Conservation (phyloP, 2,797 vertebrate species). For the Acridotheres tristis region DNA sequence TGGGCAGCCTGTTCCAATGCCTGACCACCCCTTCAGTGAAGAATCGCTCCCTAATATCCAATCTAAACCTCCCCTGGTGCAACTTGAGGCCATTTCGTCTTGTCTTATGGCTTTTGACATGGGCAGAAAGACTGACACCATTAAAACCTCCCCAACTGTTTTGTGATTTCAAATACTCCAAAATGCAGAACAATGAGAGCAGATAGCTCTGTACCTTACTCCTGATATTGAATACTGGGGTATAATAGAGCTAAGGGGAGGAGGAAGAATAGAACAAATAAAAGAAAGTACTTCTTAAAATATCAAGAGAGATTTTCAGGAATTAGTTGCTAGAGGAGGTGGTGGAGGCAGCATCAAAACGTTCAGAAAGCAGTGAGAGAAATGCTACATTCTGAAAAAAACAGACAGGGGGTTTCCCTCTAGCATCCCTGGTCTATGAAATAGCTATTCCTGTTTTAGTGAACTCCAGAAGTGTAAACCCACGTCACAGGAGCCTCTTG, state of each 20-base stretch:
- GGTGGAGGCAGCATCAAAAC: neutral
- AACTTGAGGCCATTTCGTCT: neutral
- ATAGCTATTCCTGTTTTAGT: neutral
- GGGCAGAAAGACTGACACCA: neutral
- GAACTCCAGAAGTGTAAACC: neutral
- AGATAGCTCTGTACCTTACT: neutral
- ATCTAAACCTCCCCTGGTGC: neutral
- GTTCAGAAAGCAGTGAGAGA: neutral
- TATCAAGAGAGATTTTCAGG: neutral
- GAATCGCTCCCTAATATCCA: neutral
- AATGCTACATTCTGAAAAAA: neutral
- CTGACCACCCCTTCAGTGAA: neutral
- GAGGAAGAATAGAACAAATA: neutral
- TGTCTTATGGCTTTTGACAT: neutral
- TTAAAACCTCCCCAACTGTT: neutral
- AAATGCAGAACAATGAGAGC: neutral
- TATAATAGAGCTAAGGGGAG: neutral
- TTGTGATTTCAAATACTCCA: neutral
- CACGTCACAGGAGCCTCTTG: accelerated
- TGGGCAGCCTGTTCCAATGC: neutral
- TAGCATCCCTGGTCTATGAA: neutral
- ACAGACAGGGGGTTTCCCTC: accelerated
- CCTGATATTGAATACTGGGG: neutral
- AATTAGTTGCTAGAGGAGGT: neutral
- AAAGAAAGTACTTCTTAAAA: neutral